Conservation (phyloP, 2,888 invertebrate genomes). For the Theretra japonica region DNA sequence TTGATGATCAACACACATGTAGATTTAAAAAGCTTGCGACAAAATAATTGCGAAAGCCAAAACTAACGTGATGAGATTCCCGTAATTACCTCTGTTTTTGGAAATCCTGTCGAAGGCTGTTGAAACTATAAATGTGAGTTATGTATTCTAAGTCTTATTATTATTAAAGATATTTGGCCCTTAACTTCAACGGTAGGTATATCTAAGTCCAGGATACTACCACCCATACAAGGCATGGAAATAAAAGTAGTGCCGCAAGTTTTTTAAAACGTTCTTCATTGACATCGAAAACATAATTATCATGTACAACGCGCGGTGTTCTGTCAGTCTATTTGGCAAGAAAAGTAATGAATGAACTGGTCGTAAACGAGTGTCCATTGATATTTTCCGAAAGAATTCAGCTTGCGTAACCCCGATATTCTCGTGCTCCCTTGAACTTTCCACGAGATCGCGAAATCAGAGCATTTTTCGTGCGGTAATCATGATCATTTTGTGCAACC, state of each 20-base stretch:
- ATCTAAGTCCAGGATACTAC: too few species aligned
- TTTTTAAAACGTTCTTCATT: background rate
- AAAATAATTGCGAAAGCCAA: too few species aligned
- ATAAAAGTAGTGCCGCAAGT: background rate
- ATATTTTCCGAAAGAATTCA: conserved; percentile 19
- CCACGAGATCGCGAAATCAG: conserved; percentile 15
- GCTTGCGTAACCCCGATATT: conserved; percentile 9
- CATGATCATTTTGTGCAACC: conserved; percentile 13
- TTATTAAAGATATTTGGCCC: too few species aligned
- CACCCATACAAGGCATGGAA: background rate
- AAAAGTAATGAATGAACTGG: conserved; percentile 1
- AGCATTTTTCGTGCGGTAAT: conserved; percentile 7
- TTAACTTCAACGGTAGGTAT: too few species aligned
- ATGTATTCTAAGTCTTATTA: too few species aligned
- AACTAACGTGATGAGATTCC: too few species aligned
- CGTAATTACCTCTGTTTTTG: too few species aligned
- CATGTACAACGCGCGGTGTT: background rate
- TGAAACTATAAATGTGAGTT: too few species aligned
- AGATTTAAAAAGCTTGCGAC: too few species aligned
- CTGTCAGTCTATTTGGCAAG: conserved; percentile 5
- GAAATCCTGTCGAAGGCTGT: too few species aligned
- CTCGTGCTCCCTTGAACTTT: conserved; percentile 19
- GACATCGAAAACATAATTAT: background rate
- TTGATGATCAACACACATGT: too few species aligned
- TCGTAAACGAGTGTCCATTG: conserved; percentile 12